Evolutionary conservation across 2,113 vertebrate genomes (phyloP).

Genomic region (Poeciliopsis occidentalis): DNA sequence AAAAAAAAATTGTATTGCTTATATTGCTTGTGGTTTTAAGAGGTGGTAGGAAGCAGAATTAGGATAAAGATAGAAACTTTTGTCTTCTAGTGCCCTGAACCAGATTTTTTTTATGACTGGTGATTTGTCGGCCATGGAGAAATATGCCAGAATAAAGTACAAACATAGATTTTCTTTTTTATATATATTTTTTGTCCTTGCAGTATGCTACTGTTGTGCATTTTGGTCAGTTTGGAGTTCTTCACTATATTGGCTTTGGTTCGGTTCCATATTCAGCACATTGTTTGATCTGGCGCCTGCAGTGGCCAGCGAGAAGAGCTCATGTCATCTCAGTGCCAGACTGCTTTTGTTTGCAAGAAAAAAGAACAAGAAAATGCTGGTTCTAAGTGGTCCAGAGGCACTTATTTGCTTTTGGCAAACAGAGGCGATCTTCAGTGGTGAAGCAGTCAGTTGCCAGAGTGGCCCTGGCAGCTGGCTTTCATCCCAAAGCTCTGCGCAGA

Average conservation of each 20-base stretch:
- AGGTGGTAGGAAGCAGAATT: conserved; percentile 7
- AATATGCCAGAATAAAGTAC: conserved; percentile 40
- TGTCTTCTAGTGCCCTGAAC: background rate
- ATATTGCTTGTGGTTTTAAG: background rate
- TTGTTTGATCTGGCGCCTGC: conserved; percentile 62
- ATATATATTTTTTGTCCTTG: conserved; percentile 29
- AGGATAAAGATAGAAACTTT: background rate
- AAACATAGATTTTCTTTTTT: conserved; percentile 15
- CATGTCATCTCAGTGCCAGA: conserved; percentile 60
- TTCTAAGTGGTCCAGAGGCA: conserved; percentile 67
- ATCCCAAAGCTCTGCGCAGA: conserved; percentile 40
- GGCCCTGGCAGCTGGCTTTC: conserved; percentile 61
- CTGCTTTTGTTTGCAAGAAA: conserved; percentile 68
- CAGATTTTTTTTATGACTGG: conserved; percentile 44
- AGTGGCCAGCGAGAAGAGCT: conserved; percentile 51
- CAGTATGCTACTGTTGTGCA: conserved; percentile 43
- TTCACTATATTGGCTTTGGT: conserved; percentile 67
- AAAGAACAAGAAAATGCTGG: conserved; percentile 54
- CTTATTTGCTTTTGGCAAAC: conserved; percentile 80
- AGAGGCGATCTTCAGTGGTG: conserved; percentile 58
- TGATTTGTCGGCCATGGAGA: conserved; percentile 42
- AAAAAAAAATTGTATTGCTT: background rate
- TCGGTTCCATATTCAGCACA: conserved; percentile 48
- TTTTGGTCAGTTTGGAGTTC: conserved; percentile 49
- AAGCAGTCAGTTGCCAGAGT: conserved; percentile 42